Evolutionary conservation across 2,888 invertebrate genomes (phyloP).

Genomic region (Mesorhabditis spiculigera): DNA sequence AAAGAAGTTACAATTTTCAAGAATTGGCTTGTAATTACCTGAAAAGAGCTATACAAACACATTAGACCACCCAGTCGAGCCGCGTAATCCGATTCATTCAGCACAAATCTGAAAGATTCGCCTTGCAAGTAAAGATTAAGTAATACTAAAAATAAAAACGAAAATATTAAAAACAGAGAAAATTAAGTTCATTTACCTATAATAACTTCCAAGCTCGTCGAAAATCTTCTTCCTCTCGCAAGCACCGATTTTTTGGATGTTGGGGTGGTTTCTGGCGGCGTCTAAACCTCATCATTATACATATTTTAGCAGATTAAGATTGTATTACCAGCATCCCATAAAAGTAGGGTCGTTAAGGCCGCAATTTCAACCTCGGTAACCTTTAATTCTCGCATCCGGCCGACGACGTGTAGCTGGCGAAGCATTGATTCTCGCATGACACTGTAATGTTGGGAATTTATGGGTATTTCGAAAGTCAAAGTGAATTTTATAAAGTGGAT

Average conservation of each 20-base stretch:
- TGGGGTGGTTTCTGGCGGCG: not conserved
- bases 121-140: too few relatives aligned
- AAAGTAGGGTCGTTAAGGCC: not conserved
- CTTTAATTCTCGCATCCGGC: not conserved
- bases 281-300: not conserved
- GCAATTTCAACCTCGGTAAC: not conserved
- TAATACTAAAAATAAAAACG: too few relatives aligned
- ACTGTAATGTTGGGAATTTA: not conserved
- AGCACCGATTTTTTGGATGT: not conserved
- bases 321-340: not conserved
- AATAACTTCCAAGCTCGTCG: not conserved
- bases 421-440: not conserved
- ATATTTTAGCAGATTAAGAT: not conserved
- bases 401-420: not conserved
- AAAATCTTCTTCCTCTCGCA: not conserved
- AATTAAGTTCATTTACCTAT: not conserved
- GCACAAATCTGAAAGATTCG: not conserved
- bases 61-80: not conserved
- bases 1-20: too few relatives aligned
- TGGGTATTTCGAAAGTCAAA: too few relatives aligned
- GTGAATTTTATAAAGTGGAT: too few relatives aligned
- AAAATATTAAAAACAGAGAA: not conserved
- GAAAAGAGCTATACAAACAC: conserved; percentile 1
- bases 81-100: not conserved
- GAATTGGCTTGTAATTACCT: not conserved